Percentiles rank a stretch among this genome's conserved stretches.
Conservation (phyloP, 1,140 invertebrate species). For the Samia ricini region DNA sequence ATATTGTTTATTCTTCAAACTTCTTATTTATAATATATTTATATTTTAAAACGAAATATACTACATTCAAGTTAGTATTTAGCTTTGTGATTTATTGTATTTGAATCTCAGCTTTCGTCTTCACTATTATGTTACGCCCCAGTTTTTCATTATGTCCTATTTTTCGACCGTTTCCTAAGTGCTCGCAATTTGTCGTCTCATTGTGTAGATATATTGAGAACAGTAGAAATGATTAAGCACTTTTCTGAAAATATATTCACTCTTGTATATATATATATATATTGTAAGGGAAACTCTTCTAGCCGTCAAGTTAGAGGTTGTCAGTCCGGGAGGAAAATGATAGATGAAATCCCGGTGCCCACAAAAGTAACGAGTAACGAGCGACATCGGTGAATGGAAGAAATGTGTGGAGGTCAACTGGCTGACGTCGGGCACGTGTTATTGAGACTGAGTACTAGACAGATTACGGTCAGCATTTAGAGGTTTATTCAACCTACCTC, state of each 20-base stretch:
- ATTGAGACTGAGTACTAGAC: slow-evolving; percentile 38
- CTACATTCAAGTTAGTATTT: neutral
- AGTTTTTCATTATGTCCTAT: neutral
- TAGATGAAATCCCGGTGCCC: slow-evolving; percentile 44
- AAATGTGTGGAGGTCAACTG: slow-evolving; percentile 52
- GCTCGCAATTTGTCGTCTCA: neutral
- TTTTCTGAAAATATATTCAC: slow-evolving; percentile 1
- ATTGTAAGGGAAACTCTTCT: slow-evolving; percentile 26
- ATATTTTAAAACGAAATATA: neutral
- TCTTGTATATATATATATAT: neutral
- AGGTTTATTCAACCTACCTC: slow-evolving; percentile 48
- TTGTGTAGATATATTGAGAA: neutral
- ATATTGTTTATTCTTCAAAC: too few species aligned
- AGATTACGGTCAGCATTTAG: slow-evolving; percentile 53
- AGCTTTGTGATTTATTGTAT: neutral
- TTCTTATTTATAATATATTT: neutral
- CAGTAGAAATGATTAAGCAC: slow-evolving; percentile 1
- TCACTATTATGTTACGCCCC: neutral
- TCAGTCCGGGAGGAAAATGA: slow-evolving; percentile 44
- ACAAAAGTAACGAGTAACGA: slow-evolving; percentile 52
- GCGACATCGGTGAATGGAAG: slow-evolving; percentile 35
- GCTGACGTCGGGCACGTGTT: slow-evolving; percentile 43
- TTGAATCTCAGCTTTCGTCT: neutral
- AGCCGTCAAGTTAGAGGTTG: slow-evolving; percentile 36
- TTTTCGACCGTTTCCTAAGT: neutral